Evolutionary conservation across 2,888 invertebrate species (phyloP).

Genomic region (Ophioninae sp.): DNA sequence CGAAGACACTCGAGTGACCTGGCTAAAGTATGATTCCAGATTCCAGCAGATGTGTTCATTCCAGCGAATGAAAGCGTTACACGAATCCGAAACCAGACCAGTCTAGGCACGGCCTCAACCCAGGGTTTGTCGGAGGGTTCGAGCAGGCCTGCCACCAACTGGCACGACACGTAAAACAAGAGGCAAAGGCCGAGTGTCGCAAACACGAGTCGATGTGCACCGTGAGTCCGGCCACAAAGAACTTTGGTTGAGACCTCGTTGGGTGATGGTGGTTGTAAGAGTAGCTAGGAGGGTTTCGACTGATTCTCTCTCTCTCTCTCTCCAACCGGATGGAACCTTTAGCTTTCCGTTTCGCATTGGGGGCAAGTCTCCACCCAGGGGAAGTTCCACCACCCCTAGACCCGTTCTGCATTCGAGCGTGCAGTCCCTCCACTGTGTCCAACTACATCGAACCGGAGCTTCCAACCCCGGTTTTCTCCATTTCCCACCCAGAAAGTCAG

Average conservation of each 20-base stretch:
- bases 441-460: constrained; percentile 24
- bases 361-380: not conserved
- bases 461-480: not conserved
- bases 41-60: not conserved
- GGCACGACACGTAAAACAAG: constrained; percentile 21
- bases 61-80: not conserved
- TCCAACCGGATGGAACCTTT: constrained; percentile 29
- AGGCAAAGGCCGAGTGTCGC: constrained; percentile 33
- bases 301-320: not conserved
- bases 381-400: not conserved
- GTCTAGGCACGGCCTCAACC: constrained; percentile 9
- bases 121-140: constrained; percentile 22
- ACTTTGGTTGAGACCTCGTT: constrained; percentile 31
- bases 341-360: constrained; percentile 37
- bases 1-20: too few relatives aligned
- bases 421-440: constrained; percentile 10
- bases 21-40: not conserved
- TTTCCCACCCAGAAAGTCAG: constrained; percentile 40
- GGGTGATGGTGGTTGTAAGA: constrained; percentile 19
- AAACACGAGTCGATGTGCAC: constrained; percentile 28
- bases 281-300: constrained; percentile 28
- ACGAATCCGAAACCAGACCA: not conserved
- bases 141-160: constrained; percentile 20
- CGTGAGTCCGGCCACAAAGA: constrained; percentile 43
- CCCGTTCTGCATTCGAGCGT: not conserved